phyloP scores from a whole-genome alignment of 1,140 invertebrate genomes.

The Druon quercuslanigerum region DNA sequence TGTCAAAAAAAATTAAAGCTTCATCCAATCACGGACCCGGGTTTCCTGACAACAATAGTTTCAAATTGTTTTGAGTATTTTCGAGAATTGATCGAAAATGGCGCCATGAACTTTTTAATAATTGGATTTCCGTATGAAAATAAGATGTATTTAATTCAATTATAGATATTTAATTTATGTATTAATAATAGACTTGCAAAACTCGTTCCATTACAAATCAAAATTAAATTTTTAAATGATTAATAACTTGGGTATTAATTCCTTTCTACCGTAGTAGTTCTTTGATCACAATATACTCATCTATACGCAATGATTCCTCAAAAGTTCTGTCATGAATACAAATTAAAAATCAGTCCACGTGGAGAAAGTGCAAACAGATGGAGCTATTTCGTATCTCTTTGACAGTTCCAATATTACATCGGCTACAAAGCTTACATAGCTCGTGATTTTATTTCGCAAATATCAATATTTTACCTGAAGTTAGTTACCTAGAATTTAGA shows the following conservation, averaged over 20 bases:
- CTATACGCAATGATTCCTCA: not conserved
- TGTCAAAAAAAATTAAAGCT: no score
- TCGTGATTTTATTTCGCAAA: not conserved
- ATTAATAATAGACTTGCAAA: not conserved
- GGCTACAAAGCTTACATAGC: not conserved
- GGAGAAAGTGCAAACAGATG: constrained; percentile 17
- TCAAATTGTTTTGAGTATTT: no score
- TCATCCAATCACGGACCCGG: no score
- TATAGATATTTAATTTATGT: no score
- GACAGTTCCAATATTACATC: not conserved
- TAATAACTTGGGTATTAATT: not conserved
- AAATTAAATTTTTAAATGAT: not conserved
- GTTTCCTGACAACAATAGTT: no score
- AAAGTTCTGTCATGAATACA: not conserved
- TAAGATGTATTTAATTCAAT: no score
- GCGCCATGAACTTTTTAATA: no score
- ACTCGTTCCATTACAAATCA: not conserved
- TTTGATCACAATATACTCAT: not conserved
- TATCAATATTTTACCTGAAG: no score
- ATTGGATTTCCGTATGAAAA: no score
- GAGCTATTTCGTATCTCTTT: not conserved
- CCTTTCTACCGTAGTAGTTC: not conserved
- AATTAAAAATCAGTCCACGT: constrained; percentile 8
- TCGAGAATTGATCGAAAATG: no score
- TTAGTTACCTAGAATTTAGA: no score